These are phyloP conservation scores for Zaprionus africanus DNA, from an alignment of 1,140 invertebrate genomes.

Conservation along the genomic window DNA sequence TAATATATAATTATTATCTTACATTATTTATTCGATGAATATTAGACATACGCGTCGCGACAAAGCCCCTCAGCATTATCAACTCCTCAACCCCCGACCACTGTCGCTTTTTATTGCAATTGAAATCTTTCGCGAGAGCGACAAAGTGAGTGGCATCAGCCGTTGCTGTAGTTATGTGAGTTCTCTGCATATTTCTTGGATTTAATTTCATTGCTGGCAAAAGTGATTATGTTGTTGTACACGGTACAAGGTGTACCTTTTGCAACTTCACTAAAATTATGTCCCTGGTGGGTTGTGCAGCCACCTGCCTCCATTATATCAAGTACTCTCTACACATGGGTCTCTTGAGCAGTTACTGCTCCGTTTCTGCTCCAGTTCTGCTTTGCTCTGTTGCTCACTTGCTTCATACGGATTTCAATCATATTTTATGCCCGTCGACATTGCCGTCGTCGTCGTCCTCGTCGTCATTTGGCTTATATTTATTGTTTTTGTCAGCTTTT, in stretches of 20 bases:
- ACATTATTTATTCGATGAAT: conserved; percentile 82
- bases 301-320: conserved; percentile 40
- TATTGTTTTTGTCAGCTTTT: conserved; percentile 78
- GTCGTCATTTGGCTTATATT: conserved; percentile 76
- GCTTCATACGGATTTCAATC: conserved; percentile 79
- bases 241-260: conserved; percentile 63
- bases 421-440: conserved; percentile 65
- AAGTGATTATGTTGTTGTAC: conserved; percentile 73
- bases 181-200: conserved; percentile 68
- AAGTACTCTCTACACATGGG: conserved; percentile 67
- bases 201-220: conserved; percentile 73
- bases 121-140: conserved; percentile 64
- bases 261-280: conserved; percentile 35
- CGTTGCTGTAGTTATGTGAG: conserved; percentile 29
- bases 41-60: conserved; percentile 60
- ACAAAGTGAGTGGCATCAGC: conserved; percentile 3
- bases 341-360: conserved; percentile 60
- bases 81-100: conserved; percentile 2
- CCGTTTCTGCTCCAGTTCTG: not conserved
- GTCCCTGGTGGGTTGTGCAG: conserved; percentile 63
- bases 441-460: conserved; percentile 19
- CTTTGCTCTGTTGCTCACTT: conserved; percentile 31
- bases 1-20: not conserved
- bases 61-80: conserved; percentile 50
- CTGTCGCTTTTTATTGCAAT: conserved; percentile 78